Base-by-base conservation (phyloP, 2,797 vertebrate genomes). In the Gobio occitaniae region DNA sequence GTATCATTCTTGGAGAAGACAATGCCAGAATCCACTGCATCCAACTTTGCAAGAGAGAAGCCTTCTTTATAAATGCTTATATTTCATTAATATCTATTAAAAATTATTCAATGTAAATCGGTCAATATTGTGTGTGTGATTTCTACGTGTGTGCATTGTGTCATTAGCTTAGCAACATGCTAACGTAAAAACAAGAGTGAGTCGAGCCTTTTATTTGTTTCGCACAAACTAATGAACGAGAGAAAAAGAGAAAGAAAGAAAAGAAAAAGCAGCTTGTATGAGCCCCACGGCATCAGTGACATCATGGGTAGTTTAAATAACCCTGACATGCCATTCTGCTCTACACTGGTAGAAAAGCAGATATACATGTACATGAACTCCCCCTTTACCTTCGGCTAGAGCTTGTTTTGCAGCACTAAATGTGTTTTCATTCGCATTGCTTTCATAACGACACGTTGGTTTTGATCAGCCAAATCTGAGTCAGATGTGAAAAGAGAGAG, bases 391-490 rank as follows among this genome's bases (percentile, higher is more conserved):
- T 91, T 88, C 66, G 77, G 84, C 79, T 74, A 89, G 80, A 89
- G 86, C 84, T 83, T 88, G 87, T 92, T 92, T 91, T 81, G 70
- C 82, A 80, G 82, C 89, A 88, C 92, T 92, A 90, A 94, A 93
- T 86, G 89, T 94, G 91, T 93, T 93, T 93, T 93, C 89, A 91
- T 93, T 90, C 16, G 86, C 87, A 72, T 87, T 80, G 91, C 93
- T 94, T 94, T 93, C 90, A 92, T 92, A 93, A 93, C 86, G 91
- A 94, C 89, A 87, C 50, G 65, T 86, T 92, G 91, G 91, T 93
- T 94, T 92, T 94, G 93, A 94, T 94, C 90, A 91, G 90, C 87
- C 90, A 87, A 95, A 94, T 93, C 91, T 90, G 86, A 94, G 92
- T 94, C 94, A 94, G 94, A 94, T 93, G 91, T 92, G 38, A 54